Evolutionary conservation across 2,113 vertebrate species (phyloP).

Genomic region (Nyctibius bracteatus): DNA sequence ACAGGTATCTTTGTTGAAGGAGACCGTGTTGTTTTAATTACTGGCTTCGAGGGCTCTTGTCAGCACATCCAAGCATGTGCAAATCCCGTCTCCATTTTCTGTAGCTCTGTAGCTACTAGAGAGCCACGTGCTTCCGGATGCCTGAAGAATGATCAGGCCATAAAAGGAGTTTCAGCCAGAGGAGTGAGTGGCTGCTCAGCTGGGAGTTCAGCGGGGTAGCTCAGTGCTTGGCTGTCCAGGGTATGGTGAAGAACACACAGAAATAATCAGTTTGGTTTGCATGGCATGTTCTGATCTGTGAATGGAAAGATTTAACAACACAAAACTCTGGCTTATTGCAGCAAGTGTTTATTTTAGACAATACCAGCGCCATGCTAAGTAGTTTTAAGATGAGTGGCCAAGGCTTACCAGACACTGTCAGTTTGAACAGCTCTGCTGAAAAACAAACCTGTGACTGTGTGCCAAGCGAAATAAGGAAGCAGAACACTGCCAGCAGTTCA

Average conservation of each 20-base stretch:
- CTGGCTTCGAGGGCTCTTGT: not conserved
- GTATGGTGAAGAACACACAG: not conserved
- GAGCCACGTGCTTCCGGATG: not conserved
- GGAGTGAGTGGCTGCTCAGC: not conserved
- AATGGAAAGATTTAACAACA: not conserved
- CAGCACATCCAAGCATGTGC: not conserved
- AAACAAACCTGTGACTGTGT: constrained; percentile 49
- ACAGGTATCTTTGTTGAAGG: not conserved
- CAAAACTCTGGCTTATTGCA: not conserved
- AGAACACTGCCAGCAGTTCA: constrained; percentile 6
- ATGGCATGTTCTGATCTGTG: not conserved
- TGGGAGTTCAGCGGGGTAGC: not conserved
- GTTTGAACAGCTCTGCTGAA: constrained; percentile 37
- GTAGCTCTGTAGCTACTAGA: not conserved
- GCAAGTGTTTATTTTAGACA: not conserved
- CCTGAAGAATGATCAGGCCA: not conserved
- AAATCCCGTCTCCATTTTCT: not conserved
- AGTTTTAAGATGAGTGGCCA: not conserved
- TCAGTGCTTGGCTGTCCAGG: not conserved
- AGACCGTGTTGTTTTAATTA: not conserved
- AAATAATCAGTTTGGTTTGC: not conserved
- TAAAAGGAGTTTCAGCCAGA: not conserved
- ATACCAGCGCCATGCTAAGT: not conserved
- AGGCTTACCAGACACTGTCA: not conserved
- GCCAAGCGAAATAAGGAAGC: constrained; percentile 63